phyloP scores from a whole-genome alignment of 1,140 invertebrate species.

The Sinonovacula constricta region DNA sequence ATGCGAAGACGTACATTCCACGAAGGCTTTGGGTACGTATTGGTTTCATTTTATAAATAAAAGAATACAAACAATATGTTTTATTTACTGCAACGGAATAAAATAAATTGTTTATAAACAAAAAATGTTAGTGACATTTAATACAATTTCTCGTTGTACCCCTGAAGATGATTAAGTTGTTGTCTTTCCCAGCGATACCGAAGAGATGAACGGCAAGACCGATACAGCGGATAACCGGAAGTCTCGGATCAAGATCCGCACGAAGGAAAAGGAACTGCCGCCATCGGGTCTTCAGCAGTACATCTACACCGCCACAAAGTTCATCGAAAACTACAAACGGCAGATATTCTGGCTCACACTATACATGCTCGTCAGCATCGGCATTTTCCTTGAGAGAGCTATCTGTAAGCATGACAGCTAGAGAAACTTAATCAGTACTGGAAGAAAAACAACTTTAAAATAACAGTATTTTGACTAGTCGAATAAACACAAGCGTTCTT shows the following conservation, averaged over 20 bases:
- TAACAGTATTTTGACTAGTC: too few relatives aligned
- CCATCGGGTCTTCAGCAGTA: conserved; percentile 36
- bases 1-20: conserved; percentile 29
- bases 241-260: conserved; percentile 12
- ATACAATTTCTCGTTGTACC: too few relatives aligned
- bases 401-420: conserved; percentile 87
- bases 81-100: too few relatives aligned
- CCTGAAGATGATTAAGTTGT: too few relatives aligned
- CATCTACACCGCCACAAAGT: conserved; percentile 83
- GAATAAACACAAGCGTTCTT: too few relatives aligned
- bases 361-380: conserved; percentile 96
- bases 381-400: conserved; percentile 97
- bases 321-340: conserved; percentile 94
- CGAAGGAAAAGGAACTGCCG: conserved; percentile 19
- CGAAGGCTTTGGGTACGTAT: conserved; percentile 13
- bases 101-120: too few relatives aligned
- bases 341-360: conserved; percentile 99
- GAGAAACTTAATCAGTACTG: not conserved
- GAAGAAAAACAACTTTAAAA: too few relatives aligned
- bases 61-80: too few relatives aligned
- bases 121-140: too few relatives aligned
- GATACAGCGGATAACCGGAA: not conserved
- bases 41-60: too few relatives aligned
- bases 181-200: not conserved
- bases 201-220: not conserved